phyloP scores from a whole-genome alignment of 2,888 invertebrate genomes.

The Siphlonurus alternatus region DNA sequence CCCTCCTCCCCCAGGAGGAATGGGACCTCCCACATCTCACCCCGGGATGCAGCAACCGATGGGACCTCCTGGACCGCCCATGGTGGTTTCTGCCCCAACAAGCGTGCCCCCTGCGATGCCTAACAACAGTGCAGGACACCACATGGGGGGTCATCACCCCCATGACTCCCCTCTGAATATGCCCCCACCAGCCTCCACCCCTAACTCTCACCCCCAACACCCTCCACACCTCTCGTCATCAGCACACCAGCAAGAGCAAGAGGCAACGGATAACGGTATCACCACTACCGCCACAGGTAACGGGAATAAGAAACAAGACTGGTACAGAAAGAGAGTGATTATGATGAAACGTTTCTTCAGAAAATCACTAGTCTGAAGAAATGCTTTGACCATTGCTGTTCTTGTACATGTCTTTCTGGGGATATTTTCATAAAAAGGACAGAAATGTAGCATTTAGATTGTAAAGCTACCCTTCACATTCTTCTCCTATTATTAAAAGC shows the following conservation, averaged over 20 bases:
- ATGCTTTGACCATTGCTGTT: too few species aligned
- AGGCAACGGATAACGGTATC: conserved; percentile 36
- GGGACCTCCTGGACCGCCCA: conserved; percentile 25
- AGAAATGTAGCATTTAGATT: too few species aligned
- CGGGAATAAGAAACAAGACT: not conserved
- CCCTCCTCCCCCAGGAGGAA: conserved; percentile 10
- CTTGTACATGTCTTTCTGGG: too few species aligned
- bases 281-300: conserved; percentile 40
- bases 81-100: conserved; percentile 27
- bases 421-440: too few species aligned
- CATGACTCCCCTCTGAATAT: conserved; percentile 37
- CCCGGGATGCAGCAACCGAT: conserved; percentile 17
- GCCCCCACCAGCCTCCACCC: conserved; percentile 39
- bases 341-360: too few species aligned
- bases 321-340: not conserved
- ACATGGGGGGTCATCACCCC: conserved; percentile 25
- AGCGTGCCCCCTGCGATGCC: conserved; percentile 19
- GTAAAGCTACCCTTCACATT: too few species aligned
- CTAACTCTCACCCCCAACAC: conserved; percentile 22
- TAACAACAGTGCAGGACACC: not conserved
- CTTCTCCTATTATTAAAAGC: too few species aligned
- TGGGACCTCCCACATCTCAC: conserved; percentile 11
- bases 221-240: conserved; percentile 5
- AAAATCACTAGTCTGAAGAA: too few species aligned
- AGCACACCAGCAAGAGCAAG: conserved; percentile 13